A percentile compares a stretch with the other conserved stretches of the same genome.
These are phyloP conservation scores for Dascillus cervinus DNA, from an alignment of 2,888 invertebrate genomes.

Conservation along the genomic window DNA sequence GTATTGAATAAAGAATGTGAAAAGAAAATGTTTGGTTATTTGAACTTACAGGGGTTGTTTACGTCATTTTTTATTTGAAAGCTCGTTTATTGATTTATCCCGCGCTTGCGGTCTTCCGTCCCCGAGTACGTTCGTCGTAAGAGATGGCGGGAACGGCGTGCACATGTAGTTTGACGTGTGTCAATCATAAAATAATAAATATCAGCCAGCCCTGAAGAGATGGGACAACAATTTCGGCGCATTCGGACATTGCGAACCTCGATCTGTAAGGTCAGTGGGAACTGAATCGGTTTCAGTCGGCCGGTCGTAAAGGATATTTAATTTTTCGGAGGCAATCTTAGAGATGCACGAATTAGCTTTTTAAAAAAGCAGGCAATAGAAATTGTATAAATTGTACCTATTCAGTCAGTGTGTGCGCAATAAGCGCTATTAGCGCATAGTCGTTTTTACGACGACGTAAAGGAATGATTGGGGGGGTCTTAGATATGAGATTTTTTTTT, in stretches of 20 bases:
- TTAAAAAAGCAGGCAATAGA: slow-evolving; percentile 36
- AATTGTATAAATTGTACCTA: slow-evolving; percentile 37
- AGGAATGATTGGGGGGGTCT: slow-evolving; percentile 26
- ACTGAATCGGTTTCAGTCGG: no score
- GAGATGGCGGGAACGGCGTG: slow-evolving; percentile 34
- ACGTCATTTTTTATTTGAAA: slow-evolving; percentile 3
- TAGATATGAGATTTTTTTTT: slow-evolving; percentile 22
- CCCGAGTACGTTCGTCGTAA: slow-evolving; percentile 20
- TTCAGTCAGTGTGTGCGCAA: slow-evolving; percentile 38
- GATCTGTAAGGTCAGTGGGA: no score
- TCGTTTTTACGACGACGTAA: slow-evolving; percentile 29
- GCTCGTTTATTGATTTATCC: slow-evolving; percentile 17
- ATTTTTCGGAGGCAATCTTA: slow-evolving; percentile 19
- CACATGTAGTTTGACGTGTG: slow-evolving; percentile 36
- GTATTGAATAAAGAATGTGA: not conserved
- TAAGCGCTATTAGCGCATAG: slow-evolving; percentile 31
- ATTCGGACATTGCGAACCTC: no score
- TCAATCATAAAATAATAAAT: slow-evolving; percentile 30
- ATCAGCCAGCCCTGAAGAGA: no score
- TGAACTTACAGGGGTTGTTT: not conserved
- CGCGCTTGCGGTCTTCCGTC: slow-evolving; percentile 6
- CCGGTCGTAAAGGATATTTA: no score
- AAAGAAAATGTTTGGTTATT: no score
- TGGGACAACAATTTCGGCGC: no score
- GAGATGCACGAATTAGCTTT: slow-evolving; percentile 31